These are phyloP conservation scores for Heliconius nattereri DNA, from an alignment of 1,140 invertebrate genomes.

Conservation along the genomic window DNA sequence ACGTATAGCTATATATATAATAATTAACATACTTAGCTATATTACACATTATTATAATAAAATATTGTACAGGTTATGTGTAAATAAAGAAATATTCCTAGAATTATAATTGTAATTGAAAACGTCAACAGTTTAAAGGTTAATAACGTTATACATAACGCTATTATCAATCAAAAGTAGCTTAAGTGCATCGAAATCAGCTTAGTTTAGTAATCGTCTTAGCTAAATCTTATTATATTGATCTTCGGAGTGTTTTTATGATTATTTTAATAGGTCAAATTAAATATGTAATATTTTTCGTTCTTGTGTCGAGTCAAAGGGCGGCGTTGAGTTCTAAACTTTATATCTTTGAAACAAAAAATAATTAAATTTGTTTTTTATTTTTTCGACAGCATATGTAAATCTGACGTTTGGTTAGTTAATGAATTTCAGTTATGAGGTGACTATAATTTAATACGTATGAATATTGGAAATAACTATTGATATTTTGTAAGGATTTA, in stretches of 20 bases:
- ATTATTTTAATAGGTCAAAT: background rate
- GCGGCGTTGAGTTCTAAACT: too few species aligned
- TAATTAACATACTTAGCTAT: too few species aligned
- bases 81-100: background rate
- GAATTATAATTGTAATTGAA: background rate
- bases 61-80: background rate
- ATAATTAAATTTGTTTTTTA: too few species aligned
- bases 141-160: background rate
- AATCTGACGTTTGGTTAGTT: too few species aligned
- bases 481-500: too few species aligned
- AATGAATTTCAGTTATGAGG: too few species aligned
- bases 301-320: too few species aligned
- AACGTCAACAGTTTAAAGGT: background rate
- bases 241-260: background rate
- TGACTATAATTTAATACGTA: too few species aligned
- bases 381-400: too few species aligned
- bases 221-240: background rate
- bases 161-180: background rate
- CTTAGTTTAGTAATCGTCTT: slow-evolving; percentile 1
- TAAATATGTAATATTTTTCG: too few species aligned
- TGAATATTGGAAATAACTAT: too few species aligned
- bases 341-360: too few species aligned
- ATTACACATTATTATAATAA: background rate
- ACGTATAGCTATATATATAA: background rate
- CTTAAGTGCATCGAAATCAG: background rate